Evolutionary conservation across 2,888 invertebrate genomes (phyloP).

Genomic region (Elysia crispata): DNA sequence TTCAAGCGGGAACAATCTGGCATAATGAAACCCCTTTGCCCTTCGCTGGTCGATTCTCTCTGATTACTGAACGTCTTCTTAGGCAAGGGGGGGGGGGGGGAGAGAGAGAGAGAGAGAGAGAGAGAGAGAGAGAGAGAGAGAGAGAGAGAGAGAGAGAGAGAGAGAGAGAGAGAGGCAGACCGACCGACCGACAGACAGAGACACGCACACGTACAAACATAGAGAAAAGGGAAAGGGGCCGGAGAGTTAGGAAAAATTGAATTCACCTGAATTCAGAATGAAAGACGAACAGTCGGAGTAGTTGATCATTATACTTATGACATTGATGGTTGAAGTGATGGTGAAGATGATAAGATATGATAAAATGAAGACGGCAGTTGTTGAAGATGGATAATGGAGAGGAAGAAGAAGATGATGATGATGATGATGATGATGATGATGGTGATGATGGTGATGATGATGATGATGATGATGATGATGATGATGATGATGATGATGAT

Average conservation of each 20-base stretch:
- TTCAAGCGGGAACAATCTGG: no score
- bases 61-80: background rate
- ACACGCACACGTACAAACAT: slow-evolving; percentile 4
- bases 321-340: no score
- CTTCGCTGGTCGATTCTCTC: no score
- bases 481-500: background rate
- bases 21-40: no score
- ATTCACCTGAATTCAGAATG: no score
- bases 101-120: slow-evolving; percentile 6
- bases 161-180: background rate
- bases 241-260: background rate
- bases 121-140: slow-evolving; percentile 10
- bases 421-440: background rate
- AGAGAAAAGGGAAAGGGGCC: background rate
- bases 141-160: slow-evolving; percentile 16
- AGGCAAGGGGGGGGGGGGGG: background rate
- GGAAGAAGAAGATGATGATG: background rate
- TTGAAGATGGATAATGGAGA: no score
- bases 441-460: slow-evolving; percentile 1
- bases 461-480: no score
- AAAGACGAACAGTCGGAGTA: no score
- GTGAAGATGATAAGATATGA: slow-evolving; percentile 3
- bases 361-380: background rate
- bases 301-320: no score
- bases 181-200: slow-evolving; percentile 17